Evolutionary conservation across 2,888 invertebrate species (phyloP).

Genomic region (Clistopyga incitator): DNA sequence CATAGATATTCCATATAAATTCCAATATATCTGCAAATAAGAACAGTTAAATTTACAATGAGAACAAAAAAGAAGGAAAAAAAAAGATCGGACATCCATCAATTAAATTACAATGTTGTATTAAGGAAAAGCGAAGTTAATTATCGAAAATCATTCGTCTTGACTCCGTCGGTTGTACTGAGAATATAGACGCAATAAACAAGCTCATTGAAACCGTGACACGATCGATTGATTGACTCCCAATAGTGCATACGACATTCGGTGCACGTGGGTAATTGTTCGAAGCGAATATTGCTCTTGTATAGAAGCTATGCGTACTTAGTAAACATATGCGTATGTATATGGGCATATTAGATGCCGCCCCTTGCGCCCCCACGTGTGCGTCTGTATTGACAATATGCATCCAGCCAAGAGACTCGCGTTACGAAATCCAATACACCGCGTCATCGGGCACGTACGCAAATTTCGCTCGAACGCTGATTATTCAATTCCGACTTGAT

Average conservation of each 20-base stretch:
- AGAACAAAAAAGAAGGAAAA: too few relatives aligned
- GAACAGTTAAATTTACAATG: neutral
- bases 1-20: conserved; percentile 17
- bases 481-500: conserved; percentile 28
- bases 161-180: neutral
- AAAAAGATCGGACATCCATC: too few relatives aligned
- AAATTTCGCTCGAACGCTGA: conserved; percentile 19
- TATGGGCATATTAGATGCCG: neutral
- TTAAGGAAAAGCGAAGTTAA: neutral
- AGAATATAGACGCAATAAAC: neutral
- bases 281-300: conserved; percentile 7
- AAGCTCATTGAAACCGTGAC: neutral
- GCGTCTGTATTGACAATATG: neutral
- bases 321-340: conserved; percentile 8
- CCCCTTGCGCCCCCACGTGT: conserved; percentile 10
- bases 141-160: neutral
- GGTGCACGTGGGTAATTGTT: conserved; percentile 10
- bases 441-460: conserved; percentile 1
- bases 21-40: neutral
- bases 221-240: conserved; percentile 20
- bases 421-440: conserved; percentile 29
- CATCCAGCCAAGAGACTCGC: conserved; percentile 7
- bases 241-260: neutral
- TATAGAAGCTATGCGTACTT: neutral
- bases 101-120: too few relatives aligned